These are phyloP conservation scores for Actinemys pallida DNA, from an alignment of 2,113 vertebrate genomes.

Conservation along the genomic window DNA sequence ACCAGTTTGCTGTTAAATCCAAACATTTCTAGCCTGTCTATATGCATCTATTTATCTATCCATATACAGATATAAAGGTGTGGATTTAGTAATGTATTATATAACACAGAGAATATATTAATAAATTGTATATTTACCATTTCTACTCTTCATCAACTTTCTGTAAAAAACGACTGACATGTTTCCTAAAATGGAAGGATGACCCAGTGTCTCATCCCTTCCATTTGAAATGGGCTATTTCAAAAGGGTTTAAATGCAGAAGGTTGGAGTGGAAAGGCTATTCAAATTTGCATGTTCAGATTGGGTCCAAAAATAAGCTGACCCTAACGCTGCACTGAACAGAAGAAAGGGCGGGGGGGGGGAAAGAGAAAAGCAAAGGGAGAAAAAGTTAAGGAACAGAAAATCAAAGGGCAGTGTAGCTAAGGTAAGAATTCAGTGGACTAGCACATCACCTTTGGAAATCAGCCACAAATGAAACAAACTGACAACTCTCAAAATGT, in stretches of 20 bases:
- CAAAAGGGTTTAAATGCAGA: background rate
- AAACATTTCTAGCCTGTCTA: background rate
- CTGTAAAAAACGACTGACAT: background rate
- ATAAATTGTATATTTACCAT: background rate
- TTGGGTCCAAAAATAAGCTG: constrained; percentile 15
- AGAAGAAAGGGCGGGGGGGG: background rate
- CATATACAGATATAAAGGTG: background rate
- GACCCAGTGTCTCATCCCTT: background rate
- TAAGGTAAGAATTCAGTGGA: fast-evolving
- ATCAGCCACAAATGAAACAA: background rate
- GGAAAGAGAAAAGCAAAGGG: background rate
- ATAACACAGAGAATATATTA: background rate
- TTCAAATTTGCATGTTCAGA: background rate
- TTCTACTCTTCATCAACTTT: background rate
- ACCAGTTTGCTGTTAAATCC: background rate
- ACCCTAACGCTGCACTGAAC: background rate
- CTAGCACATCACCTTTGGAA: background rate
- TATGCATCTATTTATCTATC: background rate
- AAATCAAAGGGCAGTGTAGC: background rate
- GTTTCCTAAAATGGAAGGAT: background rate
- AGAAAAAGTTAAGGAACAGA: background rate
- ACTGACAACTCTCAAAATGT: background rate
- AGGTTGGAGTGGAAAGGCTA: background rate
- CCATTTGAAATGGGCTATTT: background rate
- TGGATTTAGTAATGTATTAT: background rate